Evolutionary conservation across 2,113 vertebrate genomes (phyloP).

Genomic region (Piprites chloris): DNA sequence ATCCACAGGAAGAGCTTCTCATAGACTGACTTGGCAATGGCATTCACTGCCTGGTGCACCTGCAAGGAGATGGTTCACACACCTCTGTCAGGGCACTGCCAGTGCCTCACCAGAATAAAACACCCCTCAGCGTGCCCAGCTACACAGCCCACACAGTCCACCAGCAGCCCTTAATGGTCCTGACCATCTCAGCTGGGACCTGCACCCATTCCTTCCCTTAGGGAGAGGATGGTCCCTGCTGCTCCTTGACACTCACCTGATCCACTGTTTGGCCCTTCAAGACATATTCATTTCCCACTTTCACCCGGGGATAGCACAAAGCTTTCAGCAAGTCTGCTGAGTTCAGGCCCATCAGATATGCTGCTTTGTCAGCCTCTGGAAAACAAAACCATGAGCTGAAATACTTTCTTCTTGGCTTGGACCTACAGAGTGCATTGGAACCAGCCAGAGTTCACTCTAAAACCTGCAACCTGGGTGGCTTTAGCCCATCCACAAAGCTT

Average conservation of each 20-base stretch:
- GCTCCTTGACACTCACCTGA: conserved; percentile 60
- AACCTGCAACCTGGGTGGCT: not conserved
- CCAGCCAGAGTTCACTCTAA: not conserved
- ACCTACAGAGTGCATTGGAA: not conserved
- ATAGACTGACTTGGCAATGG: conserved; percentile 76
- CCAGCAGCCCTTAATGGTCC: not conserved
- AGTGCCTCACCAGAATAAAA: not conserved
- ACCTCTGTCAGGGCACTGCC: not conserved
- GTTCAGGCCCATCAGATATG: conserved; percentile 78
- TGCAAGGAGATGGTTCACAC: not conserved
- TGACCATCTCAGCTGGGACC: not conserved
- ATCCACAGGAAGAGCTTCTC: conserved; percentile 80
- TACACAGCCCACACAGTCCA: not conserved
- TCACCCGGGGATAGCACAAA: conserved; percentile 76
- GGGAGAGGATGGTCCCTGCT: not conserved
- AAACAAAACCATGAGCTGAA: not conserved
- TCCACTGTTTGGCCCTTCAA: conserved; percentile 77
- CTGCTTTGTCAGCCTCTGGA: conserved; percentile 77
- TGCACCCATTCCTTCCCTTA: not conserved
- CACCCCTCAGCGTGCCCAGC: not conserved
- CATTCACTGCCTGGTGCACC: conserved; percentile 77
- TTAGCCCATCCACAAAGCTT: not conserved
- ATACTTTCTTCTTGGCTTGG: not conserved
- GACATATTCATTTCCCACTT: conserved; percentile 78
- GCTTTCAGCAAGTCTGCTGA: conserved; percentile 77